A percentile compares a stretch with the other conserved stretches of the same genome.
Conservation (phyloP, 2,888 invertebrate genomes). For the Mactromeris polynyma region DNA sequence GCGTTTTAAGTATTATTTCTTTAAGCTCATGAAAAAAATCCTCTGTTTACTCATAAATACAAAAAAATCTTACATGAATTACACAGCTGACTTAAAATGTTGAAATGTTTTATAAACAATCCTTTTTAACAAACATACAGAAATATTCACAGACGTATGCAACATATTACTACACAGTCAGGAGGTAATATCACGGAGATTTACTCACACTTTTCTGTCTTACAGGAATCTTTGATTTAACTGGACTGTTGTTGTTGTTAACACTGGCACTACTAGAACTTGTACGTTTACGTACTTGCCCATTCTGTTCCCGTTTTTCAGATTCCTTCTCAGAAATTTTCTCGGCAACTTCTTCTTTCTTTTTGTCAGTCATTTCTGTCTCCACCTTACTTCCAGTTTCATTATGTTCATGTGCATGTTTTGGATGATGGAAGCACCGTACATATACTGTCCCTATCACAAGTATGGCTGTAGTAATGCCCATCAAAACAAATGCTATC, state of each 20-base stretch:
- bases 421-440: conserved; percentile 61
- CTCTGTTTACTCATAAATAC: no score
- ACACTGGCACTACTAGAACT: conserved; percentile 43
- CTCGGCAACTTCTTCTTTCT: conserved; percentile 14
- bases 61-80: no score
- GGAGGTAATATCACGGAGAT: conserved; percentile 14
- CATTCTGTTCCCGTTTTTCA: conserved; percentile 29
- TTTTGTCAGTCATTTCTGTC: background rate
- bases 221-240: conserved; percentile 61
- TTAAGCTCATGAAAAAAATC: no score
- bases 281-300: conserved; percentile 47
- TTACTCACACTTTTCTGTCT: conserved; percentile 41
- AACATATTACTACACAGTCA: background rate
- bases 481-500: conserved; percentile 58
- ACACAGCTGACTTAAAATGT: background rate
- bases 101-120: background rate
- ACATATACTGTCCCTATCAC: conserved; percentile 62
- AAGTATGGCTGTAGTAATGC: conserved; percentile 49
- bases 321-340: background rate
- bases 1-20: no score
- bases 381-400: background rate
- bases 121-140: background rate
- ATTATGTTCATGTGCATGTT: background rate
- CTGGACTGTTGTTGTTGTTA: conserved; percentile 63
- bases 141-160: background rate